Conservation (phyloP, 1,140 invertebrate species). For the Cecropterus lyciades region DNA sequence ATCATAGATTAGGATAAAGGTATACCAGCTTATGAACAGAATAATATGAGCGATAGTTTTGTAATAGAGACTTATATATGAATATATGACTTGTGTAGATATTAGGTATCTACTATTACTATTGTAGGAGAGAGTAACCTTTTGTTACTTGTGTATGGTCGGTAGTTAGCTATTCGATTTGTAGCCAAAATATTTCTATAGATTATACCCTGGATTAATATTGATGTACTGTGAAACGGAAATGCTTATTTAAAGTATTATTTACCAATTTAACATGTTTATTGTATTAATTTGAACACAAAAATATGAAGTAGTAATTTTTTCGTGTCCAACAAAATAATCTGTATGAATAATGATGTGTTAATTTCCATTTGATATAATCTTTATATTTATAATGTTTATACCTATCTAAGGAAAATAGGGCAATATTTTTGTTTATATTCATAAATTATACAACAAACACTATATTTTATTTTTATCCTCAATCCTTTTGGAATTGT, state of each 20-base stretch:
- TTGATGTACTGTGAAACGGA: neutral
- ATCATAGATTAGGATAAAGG: conserved; percentile 54
- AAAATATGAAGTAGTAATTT: no score
- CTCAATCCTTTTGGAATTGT: conserved; percentile 3
- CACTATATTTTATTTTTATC: conserved; percentile 21
- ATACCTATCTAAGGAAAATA: conserved; percentile 34
- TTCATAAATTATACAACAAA: conserved; percentile 45
- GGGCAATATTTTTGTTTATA: conserved; percentile 43
- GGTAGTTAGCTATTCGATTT: conserved; percentile 33
- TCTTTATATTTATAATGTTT: conserved; percentile 34
- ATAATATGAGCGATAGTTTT: conserved; percentile 72
- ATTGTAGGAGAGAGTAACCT: conserved; percentile 31
- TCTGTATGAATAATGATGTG: conserved; percentile 5
- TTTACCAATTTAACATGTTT: no score
- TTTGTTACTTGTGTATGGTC: conserved; percentile 31
- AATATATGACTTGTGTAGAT: conserved; percentile 46
- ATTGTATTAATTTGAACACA: no score
- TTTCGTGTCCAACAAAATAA: conserved; percentile 5
- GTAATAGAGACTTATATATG: conserved; percentile 65
- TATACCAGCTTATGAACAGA: conserved; percentile 71
- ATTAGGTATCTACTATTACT: conserved; percentile 21
- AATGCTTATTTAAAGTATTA: no score
- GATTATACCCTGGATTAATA: conserved; percentile 15
- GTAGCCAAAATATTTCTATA: conserved; percentile 29
- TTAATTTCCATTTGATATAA: conserved; percentile 16